phyloP scores from a whole-genome alignment of 2,888 invertebrate species.

The Chouioia cunea region DNA sequence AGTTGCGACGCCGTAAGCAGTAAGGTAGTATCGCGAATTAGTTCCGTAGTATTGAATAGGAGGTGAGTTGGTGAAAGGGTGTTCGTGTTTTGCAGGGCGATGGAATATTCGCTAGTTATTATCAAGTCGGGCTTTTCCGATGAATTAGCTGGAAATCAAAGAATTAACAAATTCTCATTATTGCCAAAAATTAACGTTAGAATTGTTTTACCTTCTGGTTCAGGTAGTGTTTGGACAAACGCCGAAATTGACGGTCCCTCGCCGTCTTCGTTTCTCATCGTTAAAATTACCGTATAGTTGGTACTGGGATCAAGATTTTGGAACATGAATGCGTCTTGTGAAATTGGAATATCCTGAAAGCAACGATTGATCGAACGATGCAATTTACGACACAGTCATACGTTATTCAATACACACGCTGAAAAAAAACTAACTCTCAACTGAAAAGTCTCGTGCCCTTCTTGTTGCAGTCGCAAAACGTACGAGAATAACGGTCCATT shows the following conservation, averaged over 20 bases:
- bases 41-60: slow-evolving; percentile 6
- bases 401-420: slow-evolving; percentile 11
- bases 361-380: slow-evolving; percentile 15
- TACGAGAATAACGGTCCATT: slow-evolving; percentile 92
- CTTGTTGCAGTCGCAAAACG: slow-evolving; percentile 77
- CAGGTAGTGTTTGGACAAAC: slow-evolving; percentile 77
- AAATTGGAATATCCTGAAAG: slow-evolving; percentile 80
- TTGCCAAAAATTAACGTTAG: neutral
- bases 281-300: slow-evolving; percentile 83
- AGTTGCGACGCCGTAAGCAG: slow-evolving; percentile 78
- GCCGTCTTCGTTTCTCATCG: slow-evolving; percentile 85
- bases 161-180: slow-evolving; percentile 5
- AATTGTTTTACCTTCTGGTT: slow-evolving; percentile 71
- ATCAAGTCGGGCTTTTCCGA: slow-evolving; percentile 79
- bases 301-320: slow-evolving; percentile 79
- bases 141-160: slow-evolving; percentile 72
- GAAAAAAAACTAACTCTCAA: slow-evolving; percentile 72
- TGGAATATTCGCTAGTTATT: slow-evolving; percentile 77
- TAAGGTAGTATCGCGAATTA: slow-evolving; percentile 78
- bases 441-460: slow-evolving; percentile 70
- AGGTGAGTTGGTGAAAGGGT: neutral
- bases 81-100: slow-evolving; percentile 75
- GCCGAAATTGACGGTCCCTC: slow-evolving; percentile 80
- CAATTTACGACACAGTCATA: slow-evolving; percentile 28
- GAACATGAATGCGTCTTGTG: slow-evolving; percentile 80